Evolutionary conservation across 2,797 vertebrate genomes (phyloP), one percentile per base, ranked within the genome.

Genomic region (Semotilus atromaculatus): DNA sequence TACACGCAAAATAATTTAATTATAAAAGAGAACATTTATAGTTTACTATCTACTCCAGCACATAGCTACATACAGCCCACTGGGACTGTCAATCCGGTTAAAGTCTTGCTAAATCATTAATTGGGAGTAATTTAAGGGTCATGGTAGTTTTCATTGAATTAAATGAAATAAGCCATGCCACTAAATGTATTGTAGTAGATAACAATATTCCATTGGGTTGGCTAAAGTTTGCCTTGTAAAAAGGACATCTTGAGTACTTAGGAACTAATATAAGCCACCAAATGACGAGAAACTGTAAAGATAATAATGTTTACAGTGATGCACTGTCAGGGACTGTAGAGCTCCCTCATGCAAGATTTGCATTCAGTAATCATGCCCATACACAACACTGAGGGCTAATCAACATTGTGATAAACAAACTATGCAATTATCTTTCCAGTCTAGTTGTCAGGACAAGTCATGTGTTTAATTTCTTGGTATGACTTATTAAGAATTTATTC

Each of bases 361-460:
- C 82, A 82, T 87, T 86, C 29, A 85, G 76, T 82, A 88, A 84
- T 80, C 85, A 79, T 73, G 70, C 48, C 62, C 71, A 80, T 73
- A 84, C 81, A 84, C 66, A 71, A 67, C 31, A 75, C 83, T 85
- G 86, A 87, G 81, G 78, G 81, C 89, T 89, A 87, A 90, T 89
- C 88, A 89, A 87, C 88, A 84, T 84, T 82, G 83, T 13, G 38
- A 87, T 84, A 85, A 87, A 88, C 88, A 89, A 88, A 89, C 43
- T 82, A 84, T 36, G 83, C 79, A 88, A 88, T 90, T 88, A 90
- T 90, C 88, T 90, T 90, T 88, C 86, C 81, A 86, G 85, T 86
- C 86, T 87, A 86, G 68, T 82, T 82, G 83, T 78, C 88, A 77
- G 67, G 48, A 60, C 55, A 81, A 84, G 85, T 74, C 77, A 83